Evolutionary conservation across 2,113 vertebrate species (phyloP), one percentile per base, ranked within the genome.

Genomic region (Saguinus imperator): DNA sequence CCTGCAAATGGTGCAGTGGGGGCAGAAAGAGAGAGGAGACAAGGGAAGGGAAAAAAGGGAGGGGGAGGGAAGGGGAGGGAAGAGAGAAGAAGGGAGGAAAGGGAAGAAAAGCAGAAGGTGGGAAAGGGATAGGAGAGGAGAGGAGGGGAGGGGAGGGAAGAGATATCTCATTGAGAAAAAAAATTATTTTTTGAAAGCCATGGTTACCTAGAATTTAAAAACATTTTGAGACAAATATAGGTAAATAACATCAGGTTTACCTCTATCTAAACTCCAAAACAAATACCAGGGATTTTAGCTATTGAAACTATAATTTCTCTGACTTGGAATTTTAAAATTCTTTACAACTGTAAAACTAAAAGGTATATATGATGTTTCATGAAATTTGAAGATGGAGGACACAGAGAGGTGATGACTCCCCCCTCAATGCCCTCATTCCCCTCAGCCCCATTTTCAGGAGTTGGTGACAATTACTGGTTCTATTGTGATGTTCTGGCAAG

Each of bases 201-300:
- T 58, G 14, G 6, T 76, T 88, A 37, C 48, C 43, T 92, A 64
- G 61, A 91, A 76, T 70, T 61, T 68, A 43, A 73, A 95, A 80
- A 87, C 14, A 1, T 35, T 88, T 37, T 72, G 20, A 95, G 87
- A 83, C 20, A 66, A 94, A 58, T 50, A 45, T 10, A 68, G 5
- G 25, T 81, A 27, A 72, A 57, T 84, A 75, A 80, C 61, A 77
- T 85, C 45, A 94, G 6, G 8, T 89, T 55, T 83, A 48, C 5
- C 7, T 88, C 43, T 92, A 76, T 50, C 37, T 89, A 95, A 92
- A 80, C 20, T 48, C 55, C 61, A 94, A 7, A 94, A 7, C 8
- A 91, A 73, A 72, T 20, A 79, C 2, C 16, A 87, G 32, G 14
- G n/a, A 77, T 43, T 94, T 92, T 81, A 52, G 66, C 52, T 93